Percentiles rank a stretch among this genome's conserved stretches.
phyloP scores from a whole-genome alignment of 2,888 invertebrate species.

The Xestia c-nigrum region DNA sequence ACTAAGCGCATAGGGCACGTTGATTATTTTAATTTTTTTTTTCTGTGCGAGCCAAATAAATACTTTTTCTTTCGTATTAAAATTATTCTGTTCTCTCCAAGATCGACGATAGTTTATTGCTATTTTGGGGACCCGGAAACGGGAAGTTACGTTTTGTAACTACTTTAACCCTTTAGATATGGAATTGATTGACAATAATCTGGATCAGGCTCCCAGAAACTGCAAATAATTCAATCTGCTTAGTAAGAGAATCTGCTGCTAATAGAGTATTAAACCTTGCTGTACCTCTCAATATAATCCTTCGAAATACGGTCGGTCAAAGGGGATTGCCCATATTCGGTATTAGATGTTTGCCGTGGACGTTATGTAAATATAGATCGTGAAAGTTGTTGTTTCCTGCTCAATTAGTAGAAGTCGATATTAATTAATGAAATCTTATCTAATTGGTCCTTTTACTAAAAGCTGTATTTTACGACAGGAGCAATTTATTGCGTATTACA shows the following conservation, averaged over 20 bases:
- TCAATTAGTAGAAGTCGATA: conserved; percentile 35
- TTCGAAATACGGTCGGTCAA: conserved; percentile 25
- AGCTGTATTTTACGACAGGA: conserved; percentile 20
- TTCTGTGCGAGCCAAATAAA: no score
- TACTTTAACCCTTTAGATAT: no score
- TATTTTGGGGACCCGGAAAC: no score
- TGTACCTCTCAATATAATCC: neutral
- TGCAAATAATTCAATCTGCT: neutral
- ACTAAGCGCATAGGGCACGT: no score
- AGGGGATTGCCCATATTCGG: conserved; percentile 20
- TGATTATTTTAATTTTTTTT: no score
- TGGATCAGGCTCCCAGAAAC: neutral
- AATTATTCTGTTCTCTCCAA: neutral
- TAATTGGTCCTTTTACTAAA: conserved; percentile 44
- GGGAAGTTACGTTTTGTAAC: no score
- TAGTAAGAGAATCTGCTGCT: neutral
- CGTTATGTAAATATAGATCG: conserved; percentile 48
- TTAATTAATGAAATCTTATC: conserved; percentile 52
- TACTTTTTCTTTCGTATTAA: neutral
- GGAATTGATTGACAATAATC: neutral
- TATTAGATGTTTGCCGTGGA: conserved; percentile 5
- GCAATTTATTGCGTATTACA: conserved; percentile 20
- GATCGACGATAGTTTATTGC: neutral
- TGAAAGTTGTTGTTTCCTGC: conserved; percentile 50
- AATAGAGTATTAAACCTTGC: neutral